Conservation (phyloP, 2,797 vertebrate species). For the Anableps anableps region DNA sequence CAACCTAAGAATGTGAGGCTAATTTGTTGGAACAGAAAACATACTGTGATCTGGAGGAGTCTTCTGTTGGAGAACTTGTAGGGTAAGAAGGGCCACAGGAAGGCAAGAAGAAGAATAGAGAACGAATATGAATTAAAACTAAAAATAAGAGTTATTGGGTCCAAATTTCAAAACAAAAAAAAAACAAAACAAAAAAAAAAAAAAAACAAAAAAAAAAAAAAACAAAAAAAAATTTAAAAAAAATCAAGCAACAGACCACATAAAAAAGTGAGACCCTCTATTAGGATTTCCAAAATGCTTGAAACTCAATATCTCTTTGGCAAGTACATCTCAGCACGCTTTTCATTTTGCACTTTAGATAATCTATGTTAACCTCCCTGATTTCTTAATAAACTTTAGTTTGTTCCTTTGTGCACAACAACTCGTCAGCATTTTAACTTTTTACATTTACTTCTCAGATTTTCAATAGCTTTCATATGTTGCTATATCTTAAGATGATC, state of each 20-base stretch:
- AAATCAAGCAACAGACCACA: neutral
- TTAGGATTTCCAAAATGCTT: neutral
- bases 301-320: neutral
- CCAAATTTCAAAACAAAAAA: neutral
- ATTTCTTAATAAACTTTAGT: neutral
- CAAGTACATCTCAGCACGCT: neutral
- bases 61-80: constrained; percentile 16
- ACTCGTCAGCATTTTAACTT: neutral
- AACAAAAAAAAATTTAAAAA: no score
- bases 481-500: neutral
- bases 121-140: neutral
- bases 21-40: constrained; percentile 13
- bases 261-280: neutral
- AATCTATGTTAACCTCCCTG: neutral
- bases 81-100: neutral
- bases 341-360: neutral
- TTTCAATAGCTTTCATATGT: neutral
- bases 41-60: constrained; percentile 22
- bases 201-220: no score
- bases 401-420: neutral
- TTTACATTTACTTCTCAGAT: neutral
- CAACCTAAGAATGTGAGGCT: constrained; percentile 11
- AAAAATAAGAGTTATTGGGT: neutral
- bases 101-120: neutral
- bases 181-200: no score